Percentiles rank a stretch among this genome's conserved stretches.
phyloP scores from a whole-genome alignment of 1,140 invertebrate species.

The Stenopsyche tienmushanensis region DNA sequence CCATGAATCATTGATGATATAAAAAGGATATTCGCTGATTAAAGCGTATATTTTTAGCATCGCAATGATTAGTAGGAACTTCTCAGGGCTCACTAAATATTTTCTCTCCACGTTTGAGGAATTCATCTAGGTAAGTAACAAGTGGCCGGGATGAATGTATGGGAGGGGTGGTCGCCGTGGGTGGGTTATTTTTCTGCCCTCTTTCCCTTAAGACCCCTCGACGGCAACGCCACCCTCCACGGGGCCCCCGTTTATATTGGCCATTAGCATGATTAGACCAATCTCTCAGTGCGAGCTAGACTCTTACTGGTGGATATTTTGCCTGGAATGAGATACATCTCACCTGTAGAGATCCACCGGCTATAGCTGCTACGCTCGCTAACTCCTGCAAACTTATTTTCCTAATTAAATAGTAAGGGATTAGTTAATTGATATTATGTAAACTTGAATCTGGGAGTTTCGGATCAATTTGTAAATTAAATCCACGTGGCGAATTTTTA shows the following conservation, averaged over 20 bases:
- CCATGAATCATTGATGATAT: too few relatives aligned
- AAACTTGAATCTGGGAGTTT: too few relatives aligned
- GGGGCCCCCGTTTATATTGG: conserved; percentile 36
- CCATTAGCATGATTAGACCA: conserved; percentile 42
- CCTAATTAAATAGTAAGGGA: conserved; percentile 9
- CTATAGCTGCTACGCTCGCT: neutral
- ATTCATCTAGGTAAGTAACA: conserved; percentile 42
- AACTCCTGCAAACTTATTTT: conserved; percentile 23
- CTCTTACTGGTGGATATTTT: conserved; percentile 15
- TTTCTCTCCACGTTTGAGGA: conserved; percentile 36
- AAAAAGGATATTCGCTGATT: too few relatives aligned
- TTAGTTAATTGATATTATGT: too few relatives aligned
- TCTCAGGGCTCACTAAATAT: conserved; percentile 32
- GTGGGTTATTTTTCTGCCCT: conserved; percentile 7
- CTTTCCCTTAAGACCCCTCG: neutral
- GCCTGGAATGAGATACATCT: conserved; percentile 24
- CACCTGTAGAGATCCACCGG: conserved; percentile 22
- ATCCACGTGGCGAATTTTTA: too few relatives aligned
- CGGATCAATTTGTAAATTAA: too few relatives aligned
- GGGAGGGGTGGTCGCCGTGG: conserved; percentile 3
- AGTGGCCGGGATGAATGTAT: conserved; percentile 34
- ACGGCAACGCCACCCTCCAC: conserved; percentile 2
- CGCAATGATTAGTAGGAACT: too few relatives aligned
- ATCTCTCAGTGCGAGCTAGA: conserved; percentile 32
- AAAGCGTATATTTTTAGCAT: too few relatives aligned